phyloP scores from a whole-genome alignment of 2,797 vertebrate genomes.

The Amazona ochrocephala region DNA sequence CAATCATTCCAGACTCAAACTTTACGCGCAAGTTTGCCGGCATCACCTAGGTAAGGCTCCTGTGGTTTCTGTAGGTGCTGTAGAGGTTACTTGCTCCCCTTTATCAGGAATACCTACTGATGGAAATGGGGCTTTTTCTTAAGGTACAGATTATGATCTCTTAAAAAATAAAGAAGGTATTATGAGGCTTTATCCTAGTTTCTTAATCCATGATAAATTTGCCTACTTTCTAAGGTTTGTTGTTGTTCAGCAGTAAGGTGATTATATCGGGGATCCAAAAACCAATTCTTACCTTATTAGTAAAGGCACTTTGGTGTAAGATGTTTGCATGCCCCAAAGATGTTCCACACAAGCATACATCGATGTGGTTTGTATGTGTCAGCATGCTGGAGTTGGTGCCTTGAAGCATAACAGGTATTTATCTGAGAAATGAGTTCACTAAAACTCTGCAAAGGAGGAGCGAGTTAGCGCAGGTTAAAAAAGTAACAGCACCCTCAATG shows the following conservation, averaged over 20 bases:
- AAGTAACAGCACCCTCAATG: not conserved
- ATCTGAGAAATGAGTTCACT: not conserved
- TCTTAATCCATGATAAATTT: not conserved
- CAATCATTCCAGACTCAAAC: slow-evolving; percentile 94
- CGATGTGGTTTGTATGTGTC: not conserved
- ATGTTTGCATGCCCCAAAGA: not conserved
- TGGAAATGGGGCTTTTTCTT: not conserved
- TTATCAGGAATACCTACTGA: not conserved
- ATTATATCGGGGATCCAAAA: not conserved
- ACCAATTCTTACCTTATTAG: not conserved
- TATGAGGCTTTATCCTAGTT: not conserved
- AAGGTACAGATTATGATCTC: not conserved
- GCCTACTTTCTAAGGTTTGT: not conserved
- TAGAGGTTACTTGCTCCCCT: not conserved
- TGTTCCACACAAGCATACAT: not conserved
- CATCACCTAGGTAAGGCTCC: slow-evolving; percentile 87
- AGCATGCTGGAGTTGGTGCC: not conserved
- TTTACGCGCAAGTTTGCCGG: slow-evolving; percentile 92
- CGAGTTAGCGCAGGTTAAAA: not conserved
- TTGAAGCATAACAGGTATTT: not conserved
- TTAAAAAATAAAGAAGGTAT: not conserved
- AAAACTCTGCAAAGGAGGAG: not conserved
- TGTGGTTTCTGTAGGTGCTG: not conserved
- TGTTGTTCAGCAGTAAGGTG: not conserved
- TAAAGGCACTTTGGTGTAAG: not conserved